phyloP scores from a whole-genome alignment of 2,888 invertebrate genomes.

The Litoditis marina region DNA sequence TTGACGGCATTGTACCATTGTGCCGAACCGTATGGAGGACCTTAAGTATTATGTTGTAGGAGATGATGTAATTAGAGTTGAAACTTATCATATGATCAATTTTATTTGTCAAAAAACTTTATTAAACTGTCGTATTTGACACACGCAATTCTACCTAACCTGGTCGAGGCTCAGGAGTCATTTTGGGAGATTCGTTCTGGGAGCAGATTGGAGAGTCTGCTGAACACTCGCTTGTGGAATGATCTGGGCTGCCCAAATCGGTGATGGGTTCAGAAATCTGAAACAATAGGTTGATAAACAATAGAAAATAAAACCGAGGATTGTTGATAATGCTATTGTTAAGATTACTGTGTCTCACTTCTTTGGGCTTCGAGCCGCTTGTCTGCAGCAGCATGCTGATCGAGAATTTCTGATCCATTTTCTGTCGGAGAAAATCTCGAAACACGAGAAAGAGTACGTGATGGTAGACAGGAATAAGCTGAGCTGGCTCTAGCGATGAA shows the following conservation, averaged over 20 bases:
- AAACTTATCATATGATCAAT: too few species aligned
- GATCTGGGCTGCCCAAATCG: not conserved
- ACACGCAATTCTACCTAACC: too few species aligned
- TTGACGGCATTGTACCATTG: slow-evolving; percentile 23
- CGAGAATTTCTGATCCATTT: slow-evolving; percentile 15
- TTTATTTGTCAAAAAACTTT: too few species aligned
- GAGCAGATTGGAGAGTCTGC: slow-evolving; percentile 9
- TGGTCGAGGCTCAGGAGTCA: too few species aligned
- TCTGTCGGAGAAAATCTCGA: not conserved
- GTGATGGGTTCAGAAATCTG: not conserved
- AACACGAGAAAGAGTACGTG: not conserved
- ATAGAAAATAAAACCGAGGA: too few species aligned
- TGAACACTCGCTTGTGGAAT: slow-evolving; percentile 10
- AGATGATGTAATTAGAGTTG: too few species aligned
- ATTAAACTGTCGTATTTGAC: too few species aligned
- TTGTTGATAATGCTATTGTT: too few species aligned
- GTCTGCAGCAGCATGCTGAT: slow-evolving; percentile 13
- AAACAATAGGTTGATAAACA: not conserved
- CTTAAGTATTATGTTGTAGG: too few species aligned
- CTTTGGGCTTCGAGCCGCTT: not conserved
- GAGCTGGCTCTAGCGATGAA: too few species aligned
- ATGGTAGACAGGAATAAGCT: not conserved
- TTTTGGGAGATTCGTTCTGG: slow-evolving; percentile 11
- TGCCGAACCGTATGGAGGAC: slow-evolving; percentile 8
- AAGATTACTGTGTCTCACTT: not conserved